These are phyloP conservation scores for Trachemys scripta DNA, from an alignment of 2,113 vertebrate genomes.

Conservation along the genomic window DNA sequence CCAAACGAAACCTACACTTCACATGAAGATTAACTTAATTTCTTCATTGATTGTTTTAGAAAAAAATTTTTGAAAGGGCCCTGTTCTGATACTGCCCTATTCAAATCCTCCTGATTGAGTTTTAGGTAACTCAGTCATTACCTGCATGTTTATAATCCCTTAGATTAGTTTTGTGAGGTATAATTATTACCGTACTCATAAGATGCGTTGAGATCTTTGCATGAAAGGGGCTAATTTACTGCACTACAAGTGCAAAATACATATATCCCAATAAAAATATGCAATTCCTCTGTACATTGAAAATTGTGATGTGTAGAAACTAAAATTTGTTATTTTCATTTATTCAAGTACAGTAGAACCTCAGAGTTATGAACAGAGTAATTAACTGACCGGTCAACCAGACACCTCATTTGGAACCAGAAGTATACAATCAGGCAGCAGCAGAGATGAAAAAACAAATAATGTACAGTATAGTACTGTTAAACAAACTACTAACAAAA, in stretches of 20 bases:
- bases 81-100: not conserved
- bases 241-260: not conserved
- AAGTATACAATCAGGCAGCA: too few relatives aligned
- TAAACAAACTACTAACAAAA: too few relatives aligned
- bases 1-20: not conserved
- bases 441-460: too few relatives aligned
- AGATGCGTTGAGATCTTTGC: not conserved
- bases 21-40: not conserved
- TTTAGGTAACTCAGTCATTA: not conserved
- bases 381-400: fast-evolving
- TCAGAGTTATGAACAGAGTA: too few relatives aligned
- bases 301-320: not conserved
- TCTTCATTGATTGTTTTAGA: not conserved
- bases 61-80: not conserved
- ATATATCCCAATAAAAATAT: not conserved
- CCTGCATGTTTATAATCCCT: not conserved
- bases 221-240: conserved; percentile 10
- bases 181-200: not conserved
- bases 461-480: too few relatives aligned
- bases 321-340: not conserved
- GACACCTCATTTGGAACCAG: not conserved
- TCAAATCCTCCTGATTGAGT: not conserved
- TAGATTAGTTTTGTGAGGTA: not conserved
- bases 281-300: not conserved
- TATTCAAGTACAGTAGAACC: not conserved